Percentiles rank a stretch among this genome's conserved stretches.
Evolutionary conservation across 1,140 invertebrate genomes (phyloP).

Genomic region (Cydia strobilella): DNA sequence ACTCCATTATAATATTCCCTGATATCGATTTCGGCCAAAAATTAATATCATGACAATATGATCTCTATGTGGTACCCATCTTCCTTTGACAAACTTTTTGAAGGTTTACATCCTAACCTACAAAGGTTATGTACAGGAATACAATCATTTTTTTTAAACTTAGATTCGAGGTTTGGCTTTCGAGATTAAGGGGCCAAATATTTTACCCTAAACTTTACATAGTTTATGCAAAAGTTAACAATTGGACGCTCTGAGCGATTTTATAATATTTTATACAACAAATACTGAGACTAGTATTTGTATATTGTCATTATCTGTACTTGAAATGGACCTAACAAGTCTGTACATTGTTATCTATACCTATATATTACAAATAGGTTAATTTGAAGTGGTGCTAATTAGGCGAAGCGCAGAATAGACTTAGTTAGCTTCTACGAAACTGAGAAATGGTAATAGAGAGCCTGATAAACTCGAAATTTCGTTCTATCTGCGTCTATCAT

Average conservation of each 20-base stretch:
- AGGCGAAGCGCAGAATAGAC: background rate
- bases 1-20: too few species aligned
- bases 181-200: constrained; percentile 19
- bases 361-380: background rate
- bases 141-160: background rate
- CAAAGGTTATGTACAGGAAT: constrained; percentile 11
- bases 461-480: too few species aligned
- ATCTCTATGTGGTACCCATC: background rate
- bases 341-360: constrained; percentile 17
- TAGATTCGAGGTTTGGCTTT: constrained; percentile 24
- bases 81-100: background rate
- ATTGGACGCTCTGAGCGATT: constrained; percentile 31
- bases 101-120: constrained; percentile 5
- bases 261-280: constrained; percentile 23
- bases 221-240: constrained; percentile 18
- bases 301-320: constrained; percentile 31
- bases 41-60: background rate
- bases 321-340: constrained; percentile 20
- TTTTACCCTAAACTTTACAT: background rate
- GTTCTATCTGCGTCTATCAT: too few species aligned
- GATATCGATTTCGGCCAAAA: too few species aligned
- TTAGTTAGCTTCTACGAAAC: too few species aligned
- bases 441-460: too few species aligned
- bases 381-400: background rate
- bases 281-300: constrained; percentile 22